Evolutionary conservation across 2,113 vertebrate species (phyloP), one percentile per base, ranked within the genome.

Genomic region (Oxyruncus cristatus): DNA sequence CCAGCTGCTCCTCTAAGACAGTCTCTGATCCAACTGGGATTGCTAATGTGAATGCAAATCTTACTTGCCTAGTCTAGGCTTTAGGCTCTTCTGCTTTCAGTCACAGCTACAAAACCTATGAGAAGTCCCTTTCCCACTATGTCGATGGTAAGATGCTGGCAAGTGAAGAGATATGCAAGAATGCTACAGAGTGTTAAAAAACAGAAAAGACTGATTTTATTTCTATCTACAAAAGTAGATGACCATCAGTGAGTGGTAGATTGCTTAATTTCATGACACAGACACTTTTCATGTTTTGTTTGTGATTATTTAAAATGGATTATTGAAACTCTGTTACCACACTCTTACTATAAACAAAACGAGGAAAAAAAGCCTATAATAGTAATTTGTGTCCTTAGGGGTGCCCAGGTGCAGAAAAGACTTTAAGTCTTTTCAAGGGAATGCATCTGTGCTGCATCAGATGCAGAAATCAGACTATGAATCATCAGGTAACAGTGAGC

Each of bases 381-480:
- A n/a, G 9, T 71, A 93, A 71, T 77, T 79, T 76, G 46, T 82
- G 81, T 91, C 33, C 12, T 62, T 85, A 82, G 41, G 49, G 81
- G 68, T 92, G 37, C 39, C 35, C 59, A 94, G 76, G 79, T 92
- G 47, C 12, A 17, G 27, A 56, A 79, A 82, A 93, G 26, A 66
- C 13, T n/a, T 88, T 14, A 74, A 92, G 47, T 52, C 61, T 88
- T 96, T 94, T 88, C 85, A 95, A 85, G 71, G 35, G 76, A 96
- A 91, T 52, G 65, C 77, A 92, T 81, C 95, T 82, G 77, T 84
- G 78, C 41, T 86, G 67, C 77, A 91, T 91, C 62, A 95, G 86
- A 91, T 73, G 91, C 66, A 88, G 44, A 53, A 79, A 76, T 22
- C 65, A 78, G 30, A 30, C 33, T 32, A 49, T 12, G 39, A 97